Conservation (phyloP, 2,888 invertebrate species). For the Aelia acuminata region DNA sequence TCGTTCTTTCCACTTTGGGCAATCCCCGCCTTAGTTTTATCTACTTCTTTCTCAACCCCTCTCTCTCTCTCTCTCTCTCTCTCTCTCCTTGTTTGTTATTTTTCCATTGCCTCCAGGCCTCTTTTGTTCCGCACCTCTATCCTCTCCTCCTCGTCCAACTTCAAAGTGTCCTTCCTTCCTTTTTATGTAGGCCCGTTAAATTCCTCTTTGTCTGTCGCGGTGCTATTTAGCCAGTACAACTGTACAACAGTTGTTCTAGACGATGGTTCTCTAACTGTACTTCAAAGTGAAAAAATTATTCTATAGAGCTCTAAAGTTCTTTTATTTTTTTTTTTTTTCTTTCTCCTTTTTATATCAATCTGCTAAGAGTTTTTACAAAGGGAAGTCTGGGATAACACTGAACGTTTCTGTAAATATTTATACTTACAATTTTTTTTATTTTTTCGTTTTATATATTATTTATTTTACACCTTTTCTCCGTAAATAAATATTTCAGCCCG, state of each 20-base stretch:
- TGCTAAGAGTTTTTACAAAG: background rate
- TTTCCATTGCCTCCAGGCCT: background rate
- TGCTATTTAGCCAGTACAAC: background rate
- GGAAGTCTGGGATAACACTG: too few relatives aligned
- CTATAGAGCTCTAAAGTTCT: background rate
- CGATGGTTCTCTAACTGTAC: background rate
- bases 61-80: background rate
- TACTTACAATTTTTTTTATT: too few relatives aligned
- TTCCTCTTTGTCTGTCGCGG: background rate
- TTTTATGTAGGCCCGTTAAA: slow-evolving; percentile 3
- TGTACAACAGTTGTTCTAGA: background rate
- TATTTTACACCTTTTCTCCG: too few relatives aligned
- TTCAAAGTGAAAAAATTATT: slow-evolving; percentile 15
- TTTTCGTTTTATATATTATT: too few relatives aligned
- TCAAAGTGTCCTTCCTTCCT: slow-evolving; percentile 34
- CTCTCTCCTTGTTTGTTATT: slow-evolving; percentile 27
- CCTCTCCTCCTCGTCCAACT: background rate
- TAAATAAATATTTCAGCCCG: too few relatives aligned
- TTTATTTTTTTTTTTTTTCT: background rate
- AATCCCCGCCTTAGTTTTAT: slow-evolving; percentile 14
- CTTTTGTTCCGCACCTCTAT: background rate
- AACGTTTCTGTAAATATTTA: too few relatives aligned
- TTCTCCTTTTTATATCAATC: background rate
- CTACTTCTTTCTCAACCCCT: slow-evolving; percentile 11
- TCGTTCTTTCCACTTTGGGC: background rate